These are phyloP conservation scores for Lithobates sylvaticus DNA, from an alignment of 2,797 vertebrate species.

Conservation along the genomic window DNA sequence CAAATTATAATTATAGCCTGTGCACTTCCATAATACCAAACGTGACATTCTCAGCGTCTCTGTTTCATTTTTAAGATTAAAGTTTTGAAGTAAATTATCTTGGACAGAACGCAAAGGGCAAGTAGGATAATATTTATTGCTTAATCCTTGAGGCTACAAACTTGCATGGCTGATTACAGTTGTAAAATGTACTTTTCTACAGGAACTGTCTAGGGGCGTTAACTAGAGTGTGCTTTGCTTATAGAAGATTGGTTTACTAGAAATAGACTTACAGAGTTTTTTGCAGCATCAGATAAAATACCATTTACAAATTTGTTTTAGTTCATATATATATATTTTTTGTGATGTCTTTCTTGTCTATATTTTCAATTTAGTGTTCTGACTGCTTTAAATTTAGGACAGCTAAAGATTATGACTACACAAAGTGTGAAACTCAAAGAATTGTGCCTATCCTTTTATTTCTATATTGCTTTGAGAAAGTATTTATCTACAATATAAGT, in stretches of 20 bases:
- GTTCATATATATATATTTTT: too few relatives aligned
- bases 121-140: conserved; percentile 16
- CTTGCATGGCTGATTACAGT: conserved; percentile 18
- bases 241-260: not conserved
- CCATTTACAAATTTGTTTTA: too few relatives aligned
- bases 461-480: too few relatives aligned
- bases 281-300: not conserved
- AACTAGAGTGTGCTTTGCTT: conserved; percentile 12
- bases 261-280: not conserved
- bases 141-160: conserved; percentile 48
- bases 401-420: too few relatives aligned
- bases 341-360: too few relatives aligned
- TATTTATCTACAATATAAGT: too few relatives aligned
- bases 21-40: not conserved
- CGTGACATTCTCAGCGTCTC: conserved; percentile 34
- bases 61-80: conserved; percentile 42
- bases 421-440: too few relatives aligned
- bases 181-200: conserved; percentile 12
- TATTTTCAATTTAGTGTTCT: too few relatives aligned
- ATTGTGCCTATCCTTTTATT: too few relatives aligned
- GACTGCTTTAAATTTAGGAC: too few relatives aligned
- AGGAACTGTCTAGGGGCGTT: not conserved
- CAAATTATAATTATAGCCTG: conserved; percentile 37
- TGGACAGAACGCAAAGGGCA: conserved; percentile 42
- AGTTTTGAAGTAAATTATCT: conserved; percentile 39